Evolutionary conservation across 2,113 vertebrate species (phyloP).

Genomic region (Phainopepla nitens): DNA sequence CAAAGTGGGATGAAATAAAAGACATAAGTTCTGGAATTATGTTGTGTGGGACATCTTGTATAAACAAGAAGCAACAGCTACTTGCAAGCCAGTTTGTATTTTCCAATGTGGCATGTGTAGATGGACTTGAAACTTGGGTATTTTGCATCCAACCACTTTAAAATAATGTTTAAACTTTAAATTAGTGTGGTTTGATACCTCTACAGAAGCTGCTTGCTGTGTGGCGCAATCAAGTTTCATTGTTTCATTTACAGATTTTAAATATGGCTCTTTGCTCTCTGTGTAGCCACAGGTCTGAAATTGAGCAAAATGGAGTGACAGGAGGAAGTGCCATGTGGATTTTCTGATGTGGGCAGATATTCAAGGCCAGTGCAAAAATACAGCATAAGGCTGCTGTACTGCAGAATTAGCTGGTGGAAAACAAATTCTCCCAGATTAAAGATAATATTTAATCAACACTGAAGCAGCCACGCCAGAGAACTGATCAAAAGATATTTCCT

Average conservation of each 20-base stretch:
- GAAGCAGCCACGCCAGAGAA: not conserved
- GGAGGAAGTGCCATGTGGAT: not conserved
- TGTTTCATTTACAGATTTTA: not conserved
- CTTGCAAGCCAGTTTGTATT: not conserved
- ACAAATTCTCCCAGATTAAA: not conserved
- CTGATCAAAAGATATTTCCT: not conserved
- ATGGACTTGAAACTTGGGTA: not conserved
- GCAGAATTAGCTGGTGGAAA: not conserved
- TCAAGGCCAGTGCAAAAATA: not conserved
- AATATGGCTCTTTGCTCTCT: not conserved
- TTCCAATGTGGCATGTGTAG: not conserved
- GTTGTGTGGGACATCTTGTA: not conserved
- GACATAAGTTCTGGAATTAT: not conserved
- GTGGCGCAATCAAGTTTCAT: not conserved
- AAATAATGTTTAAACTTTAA: not conserved
- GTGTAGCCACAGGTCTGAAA: not conserved
- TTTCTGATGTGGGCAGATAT: not conserved
- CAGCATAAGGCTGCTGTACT: not conserved
- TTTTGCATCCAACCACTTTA: not conserved
- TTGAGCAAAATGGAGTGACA: fast-evolving
- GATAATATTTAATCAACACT: not conserved
- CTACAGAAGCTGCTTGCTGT: not conserved
- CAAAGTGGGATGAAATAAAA: not conserved
- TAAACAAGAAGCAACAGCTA: not conserved
- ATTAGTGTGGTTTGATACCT: not conserved